phyloP scores from a whole-genome alignment of 1,140 invertebrate genomes.

The Drosophila elegans region DNA sequence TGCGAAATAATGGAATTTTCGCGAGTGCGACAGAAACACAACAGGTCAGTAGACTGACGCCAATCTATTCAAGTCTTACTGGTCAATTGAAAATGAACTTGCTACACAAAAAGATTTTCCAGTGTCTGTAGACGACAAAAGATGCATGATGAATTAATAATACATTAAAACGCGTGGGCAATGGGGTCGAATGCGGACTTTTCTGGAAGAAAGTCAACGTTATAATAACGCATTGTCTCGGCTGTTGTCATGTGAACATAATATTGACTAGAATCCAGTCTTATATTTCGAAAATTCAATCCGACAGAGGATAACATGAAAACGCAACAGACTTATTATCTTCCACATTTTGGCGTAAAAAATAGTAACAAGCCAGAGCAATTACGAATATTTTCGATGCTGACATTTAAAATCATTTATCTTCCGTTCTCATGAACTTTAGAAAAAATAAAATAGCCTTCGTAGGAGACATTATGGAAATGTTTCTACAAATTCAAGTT shows the following conservation, averaged over 20 bases:
- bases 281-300: no score
- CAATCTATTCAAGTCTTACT: constrained; percentile 1
- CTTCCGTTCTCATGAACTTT: constrained; percentile 4
- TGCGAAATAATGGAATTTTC: no score
- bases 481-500: constrained; percentile 8
- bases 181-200: constrained; percentile 6
- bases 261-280: no score
- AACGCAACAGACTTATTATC: no score
- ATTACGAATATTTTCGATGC: no score
- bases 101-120: no score
- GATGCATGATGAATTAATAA: background rate
- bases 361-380: no score
- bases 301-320: no score
- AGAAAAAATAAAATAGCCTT: constrained; percentile 3
- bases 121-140: constrained; percentile 5
- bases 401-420: background rate
- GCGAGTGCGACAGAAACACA: no score
- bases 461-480: background rate
- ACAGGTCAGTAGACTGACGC: no score
- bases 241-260: no score
- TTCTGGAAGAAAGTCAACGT: background rate
- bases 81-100: background rate
- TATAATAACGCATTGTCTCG: background rate
- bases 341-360: no score
- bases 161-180: background rate